phyloP scores from a whole-genome alignment of 2,888 invertebrate species.

The Ichneumoninae sp. region DNA sequence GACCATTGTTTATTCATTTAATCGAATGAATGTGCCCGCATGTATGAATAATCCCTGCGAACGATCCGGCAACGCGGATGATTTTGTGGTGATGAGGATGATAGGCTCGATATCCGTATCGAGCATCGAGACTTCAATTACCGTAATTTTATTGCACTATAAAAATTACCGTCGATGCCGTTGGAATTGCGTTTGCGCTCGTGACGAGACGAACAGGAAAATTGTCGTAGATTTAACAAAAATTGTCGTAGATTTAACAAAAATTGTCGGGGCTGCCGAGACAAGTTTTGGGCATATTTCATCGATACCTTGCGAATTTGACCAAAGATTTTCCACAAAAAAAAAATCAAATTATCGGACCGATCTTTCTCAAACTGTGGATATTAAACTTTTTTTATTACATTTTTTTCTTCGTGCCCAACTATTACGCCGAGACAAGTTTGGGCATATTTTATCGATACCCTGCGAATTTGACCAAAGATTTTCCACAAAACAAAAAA shows the following conservation, averaged over 20 bases:
- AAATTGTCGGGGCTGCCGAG: no score
- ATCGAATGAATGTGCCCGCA: not conserved
- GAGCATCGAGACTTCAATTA: not conserved
- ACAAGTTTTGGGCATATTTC: no score
- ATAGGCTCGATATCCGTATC: constrained; percentile 15
- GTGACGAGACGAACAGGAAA: not conserved
- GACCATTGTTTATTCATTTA: constrained; percentile 46
- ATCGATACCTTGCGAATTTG: no score
- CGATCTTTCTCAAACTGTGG: no score
- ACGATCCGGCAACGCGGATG: constrained; percentile 15
- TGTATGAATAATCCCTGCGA: constrained; percentile 47
- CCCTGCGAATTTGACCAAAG: no score
- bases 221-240: not conserved
- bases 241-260: not conserved
- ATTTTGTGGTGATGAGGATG: constrained; percentile 18
- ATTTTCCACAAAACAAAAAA: no score
- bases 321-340: no score
- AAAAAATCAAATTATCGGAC: no score
- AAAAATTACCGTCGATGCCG: not conserved
- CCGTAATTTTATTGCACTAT: not conserved
- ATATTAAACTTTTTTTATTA: no score
- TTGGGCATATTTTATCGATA: no score
- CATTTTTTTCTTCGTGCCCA: no score
- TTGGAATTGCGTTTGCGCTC: not conserved
- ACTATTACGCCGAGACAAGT: not conserved